These are phyloP conservation scores for Tretioscincus oriximinensis DNA, from an alignment of 2,113 vertebrate species.

Conservation along the genomic window DNA sequence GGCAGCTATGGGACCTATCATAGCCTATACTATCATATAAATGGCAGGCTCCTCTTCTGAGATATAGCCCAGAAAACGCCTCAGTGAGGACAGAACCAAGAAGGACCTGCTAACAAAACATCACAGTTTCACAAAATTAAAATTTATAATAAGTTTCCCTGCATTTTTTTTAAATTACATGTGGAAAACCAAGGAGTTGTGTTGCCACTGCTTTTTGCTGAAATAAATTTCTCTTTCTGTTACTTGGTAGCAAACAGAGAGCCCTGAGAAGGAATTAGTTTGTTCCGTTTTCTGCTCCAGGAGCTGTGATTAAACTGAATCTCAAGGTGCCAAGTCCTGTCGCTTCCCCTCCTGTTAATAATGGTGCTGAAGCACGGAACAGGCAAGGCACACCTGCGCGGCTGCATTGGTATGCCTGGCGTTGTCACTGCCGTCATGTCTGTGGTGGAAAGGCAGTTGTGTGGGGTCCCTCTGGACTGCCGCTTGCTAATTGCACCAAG, in stretches of 20 bases:
- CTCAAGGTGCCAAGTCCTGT: background rate
- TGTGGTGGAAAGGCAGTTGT: rapidly evolving
- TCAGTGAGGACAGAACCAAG: too few species aligned
- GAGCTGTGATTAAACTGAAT: background rate
- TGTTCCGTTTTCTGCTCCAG: rapidly evolving
- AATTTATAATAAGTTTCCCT: too few species aligned
- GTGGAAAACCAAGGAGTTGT: too few species aligned
- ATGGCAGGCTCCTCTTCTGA: too few species aligned
- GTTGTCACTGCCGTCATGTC: rapidly evolving
- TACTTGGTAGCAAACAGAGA: background rate
- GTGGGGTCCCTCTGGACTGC: background rate
- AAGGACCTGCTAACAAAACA: too few species aligned
- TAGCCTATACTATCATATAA: too few species aligned
- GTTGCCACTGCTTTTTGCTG: too few species aligned
- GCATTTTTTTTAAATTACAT: too few species aligned
- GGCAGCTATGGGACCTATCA: too few species aligned
- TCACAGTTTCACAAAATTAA: too few species aligned
- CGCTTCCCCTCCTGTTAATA: background rate
- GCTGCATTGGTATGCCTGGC: background rate
- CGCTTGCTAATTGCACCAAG: background rate
- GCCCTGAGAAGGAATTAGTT: background rate
- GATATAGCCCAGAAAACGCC: too few species aligned
- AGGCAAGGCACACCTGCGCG: background rate
- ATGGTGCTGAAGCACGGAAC: background rate
- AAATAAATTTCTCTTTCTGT: background rate